Evolutionary conservation across 1,140 invertebrate species (phyloP).

Genomic region (Drosophila ohnishii): DNA sequence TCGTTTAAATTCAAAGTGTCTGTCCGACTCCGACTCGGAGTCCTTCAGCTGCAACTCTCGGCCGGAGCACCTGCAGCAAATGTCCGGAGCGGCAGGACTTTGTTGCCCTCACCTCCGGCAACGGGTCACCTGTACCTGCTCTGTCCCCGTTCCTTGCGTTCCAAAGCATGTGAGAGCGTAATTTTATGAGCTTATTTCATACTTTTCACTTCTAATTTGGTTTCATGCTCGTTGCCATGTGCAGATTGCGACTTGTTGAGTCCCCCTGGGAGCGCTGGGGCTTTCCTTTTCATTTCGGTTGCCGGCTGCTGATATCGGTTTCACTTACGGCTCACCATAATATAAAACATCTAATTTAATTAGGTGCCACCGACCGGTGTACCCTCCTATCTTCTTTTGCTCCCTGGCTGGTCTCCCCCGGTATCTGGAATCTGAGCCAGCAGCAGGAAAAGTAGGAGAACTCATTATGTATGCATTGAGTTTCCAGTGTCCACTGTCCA

Average conservation of each 20-base stretch:
- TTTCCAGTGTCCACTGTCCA: conserved; percentile 38
- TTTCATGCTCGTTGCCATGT: conserved; percentile 52
- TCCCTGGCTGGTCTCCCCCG: background rate
- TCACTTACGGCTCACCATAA: conserved; percentile 39
- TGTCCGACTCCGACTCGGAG: conserved; percentile 13
- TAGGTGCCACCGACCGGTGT: conserved; percentile 48
- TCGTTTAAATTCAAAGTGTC: conserved; percentile 55
- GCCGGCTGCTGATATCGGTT: conserved; percentile 49
- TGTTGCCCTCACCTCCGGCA: conserved; percentile 47
- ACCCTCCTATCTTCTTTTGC: background rate
- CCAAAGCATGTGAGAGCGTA: conserved; percentile 42
- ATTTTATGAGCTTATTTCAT: conserved; percentile 79
- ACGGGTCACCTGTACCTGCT: conserved; percentile 6
- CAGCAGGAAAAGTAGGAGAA: conserved; percentile 1
- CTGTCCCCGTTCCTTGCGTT: background rate
- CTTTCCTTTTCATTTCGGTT: conserved; percentile 29
- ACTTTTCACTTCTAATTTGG: conserved; percentile 71
- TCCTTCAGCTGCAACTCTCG: conserved; percentile 52
- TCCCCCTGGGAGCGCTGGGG: conserved; percentile 8
- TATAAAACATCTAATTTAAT: conserved; percentile 68
- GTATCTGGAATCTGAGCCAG: conserved; percentile 16
- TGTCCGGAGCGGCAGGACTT: conserved; percentile 55
- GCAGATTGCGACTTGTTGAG: conserved; percentile 78
- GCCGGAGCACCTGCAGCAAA: conserved; percentile 62
- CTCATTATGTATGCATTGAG: conserved; percentile 75